phyloP scores from a whole-genome alignment of 2,113 vertebrate species.

The Anhinga rufa region DNA sequence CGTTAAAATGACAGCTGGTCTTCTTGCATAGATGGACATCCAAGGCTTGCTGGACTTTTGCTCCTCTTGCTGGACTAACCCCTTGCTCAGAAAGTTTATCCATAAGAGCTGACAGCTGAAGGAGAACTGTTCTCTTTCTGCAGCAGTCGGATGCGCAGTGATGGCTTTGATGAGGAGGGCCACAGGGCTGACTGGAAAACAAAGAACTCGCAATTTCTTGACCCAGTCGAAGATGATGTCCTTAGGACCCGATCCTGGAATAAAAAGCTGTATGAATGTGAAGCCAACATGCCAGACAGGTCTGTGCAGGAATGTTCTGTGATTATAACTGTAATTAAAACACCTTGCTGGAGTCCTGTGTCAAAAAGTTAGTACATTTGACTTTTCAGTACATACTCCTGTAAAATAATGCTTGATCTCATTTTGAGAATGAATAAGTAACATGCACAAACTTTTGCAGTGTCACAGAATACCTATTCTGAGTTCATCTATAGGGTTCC shows the following conservation, averaged over 20 bases:
- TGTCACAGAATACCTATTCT: background rate
- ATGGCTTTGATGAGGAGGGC: conserved; percentile 81
- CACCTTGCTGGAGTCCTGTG: background rate
- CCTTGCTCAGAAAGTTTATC: background rate
- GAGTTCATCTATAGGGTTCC: background rate
- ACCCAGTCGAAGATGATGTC: conserved; percentile 77
- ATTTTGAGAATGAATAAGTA: background rate
- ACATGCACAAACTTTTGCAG: background rate
- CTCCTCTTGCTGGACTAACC: background rate
- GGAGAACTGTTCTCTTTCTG: background rate
- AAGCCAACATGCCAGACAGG: conserved; percentile 93
- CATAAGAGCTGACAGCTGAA: background rate
- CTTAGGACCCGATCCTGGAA: conserved; percentile 87
- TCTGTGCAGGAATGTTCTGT: conserved; percentile 31
- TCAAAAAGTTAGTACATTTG: background rate
- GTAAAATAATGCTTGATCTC: background rate
- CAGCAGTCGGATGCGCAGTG: conserved; percentile 89
- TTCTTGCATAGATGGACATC: background rate
- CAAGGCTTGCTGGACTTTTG: background rate
- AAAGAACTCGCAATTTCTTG: conserved; percentile 58
- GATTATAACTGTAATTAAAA: background rate
- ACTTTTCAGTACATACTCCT: background rate
- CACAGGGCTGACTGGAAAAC: conserved; percentile 65
- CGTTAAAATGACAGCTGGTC: background rate
- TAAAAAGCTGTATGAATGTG: conserved; percentile 89